Percentiles rank a stretch among this genome's conserved stretches.
Evolutionary conservation across 92 coral and sea anemone genomes (phyloP).

Genomic region (Nematostella vectensis): DNA sequence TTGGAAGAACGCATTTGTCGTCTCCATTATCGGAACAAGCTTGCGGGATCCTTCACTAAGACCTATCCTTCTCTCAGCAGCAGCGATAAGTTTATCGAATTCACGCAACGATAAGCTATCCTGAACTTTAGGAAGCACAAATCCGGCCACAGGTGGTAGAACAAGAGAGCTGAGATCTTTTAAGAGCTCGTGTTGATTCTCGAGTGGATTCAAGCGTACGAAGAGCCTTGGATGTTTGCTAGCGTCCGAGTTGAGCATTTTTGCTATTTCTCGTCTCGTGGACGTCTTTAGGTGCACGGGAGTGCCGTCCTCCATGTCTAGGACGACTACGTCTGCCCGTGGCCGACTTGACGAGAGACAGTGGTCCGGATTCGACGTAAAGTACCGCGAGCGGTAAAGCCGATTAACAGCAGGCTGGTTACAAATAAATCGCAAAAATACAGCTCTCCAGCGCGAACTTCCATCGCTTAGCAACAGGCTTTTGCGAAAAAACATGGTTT

Average conservation of each 20-base stretch:
- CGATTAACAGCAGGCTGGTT: too few species aligned
- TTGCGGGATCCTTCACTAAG: neutral
- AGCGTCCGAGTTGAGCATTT: neutral
- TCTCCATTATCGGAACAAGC: constrained; percentile 3
- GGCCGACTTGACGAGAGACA: too few species aligned
- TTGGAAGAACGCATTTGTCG: constrained; percentile 3
- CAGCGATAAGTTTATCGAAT: constrained; percentile 1
- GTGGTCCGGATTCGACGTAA: too few species aligned
- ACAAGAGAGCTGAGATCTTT: neutral
- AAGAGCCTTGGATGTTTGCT: neutral
- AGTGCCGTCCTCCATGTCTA: constrained; percentile 6
- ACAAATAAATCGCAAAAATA: too few species aligned
- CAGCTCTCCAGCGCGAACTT: too few species aligned
- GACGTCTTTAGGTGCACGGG: neutral
- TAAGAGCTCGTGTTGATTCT: constrained; percentile 3
- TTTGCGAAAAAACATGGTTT: too few species aligned
- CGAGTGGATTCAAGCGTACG: neutral
- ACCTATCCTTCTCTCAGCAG: neutral
- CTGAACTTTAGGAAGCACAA: constrained; percentile 1
- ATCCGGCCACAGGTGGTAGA: constrained; percentile 5
- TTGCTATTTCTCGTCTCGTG: constrained; percentile 4
- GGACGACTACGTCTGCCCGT: constrained; percentile 9
- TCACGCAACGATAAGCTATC: neutral
- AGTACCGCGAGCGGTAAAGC: too few species aligned
- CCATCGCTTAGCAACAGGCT: too few species aligned